phyloP scores from a whole-genome alignment of 2,888 invertebrate species.

The Chymomyza amoena region DNA sequence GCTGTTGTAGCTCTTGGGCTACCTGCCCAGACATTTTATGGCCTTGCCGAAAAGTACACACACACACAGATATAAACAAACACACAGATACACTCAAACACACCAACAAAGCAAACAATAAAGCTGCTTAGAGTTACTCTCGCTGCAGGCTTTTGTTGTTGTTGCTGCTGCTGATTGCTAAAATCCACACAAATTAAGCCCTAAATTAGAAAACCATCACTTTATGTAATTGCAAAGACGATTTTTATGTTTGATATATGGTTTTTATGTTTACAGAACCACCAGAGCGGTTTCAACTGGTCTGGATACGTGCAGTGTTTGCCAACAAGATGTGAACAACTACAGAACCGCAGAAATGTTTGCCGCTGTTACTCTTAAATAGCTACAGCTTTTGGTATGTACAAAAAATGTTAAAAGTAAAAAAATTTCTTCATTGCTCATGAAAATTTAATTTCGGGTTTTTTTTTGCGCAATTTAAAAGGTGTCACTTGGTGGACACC shows the following conservation, averaged over 20 bases:
- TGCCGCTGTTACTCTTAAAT: constrained; percentile 1
- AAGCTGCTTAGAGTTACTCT: neutral
- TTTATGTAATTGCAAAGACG: constrained; percentile 57
- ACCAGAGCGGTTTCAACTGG: constrained; percentile 22
- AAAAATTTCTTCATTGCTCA: constrained; percentile 10
- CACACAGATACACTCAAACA: constrained; percentile 12
- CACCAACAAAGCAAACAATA: constrained; percentile 2
- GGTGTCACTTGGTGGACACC: constrained; percentile 31
- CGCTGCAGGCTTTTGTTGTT: neutral
- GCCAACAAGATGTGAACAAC: constrained; percentile 14
- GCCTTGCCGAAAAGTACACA: constrained; percentile 8
- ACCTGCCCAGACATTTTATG: constrained; percentile 45
- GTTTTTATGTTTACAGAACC: constrained; percentile 52
- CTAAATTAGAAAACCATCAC: constrained; percentile 69
- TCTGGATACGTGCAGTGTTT: constrained; percentile 52
- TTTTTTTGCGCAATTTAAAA: constrained; percentile 29
- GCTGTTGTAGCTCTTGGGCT: constrained; percentile 17
- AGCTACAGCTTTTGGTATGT: constrained; percentile 37
- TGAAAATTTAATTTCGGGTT: constrained; percentile 51
- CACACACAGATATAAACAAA: constrained; percentile 7
- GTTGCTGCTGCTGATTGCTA: constrained; percentile 19
- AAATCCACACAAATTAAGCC: constrained; percentile 61
- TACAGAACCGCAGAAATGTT: neutral
- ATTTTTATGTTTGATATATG: constrained; percentile 45
- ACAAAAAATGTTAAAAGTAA: constrained; percentile 8